A percentile compares a stretch with the other conserved stretches of the same genome.
Conservation (phyloP, 2,888 invertebrate species). For the Lagria hirta region DNA sequence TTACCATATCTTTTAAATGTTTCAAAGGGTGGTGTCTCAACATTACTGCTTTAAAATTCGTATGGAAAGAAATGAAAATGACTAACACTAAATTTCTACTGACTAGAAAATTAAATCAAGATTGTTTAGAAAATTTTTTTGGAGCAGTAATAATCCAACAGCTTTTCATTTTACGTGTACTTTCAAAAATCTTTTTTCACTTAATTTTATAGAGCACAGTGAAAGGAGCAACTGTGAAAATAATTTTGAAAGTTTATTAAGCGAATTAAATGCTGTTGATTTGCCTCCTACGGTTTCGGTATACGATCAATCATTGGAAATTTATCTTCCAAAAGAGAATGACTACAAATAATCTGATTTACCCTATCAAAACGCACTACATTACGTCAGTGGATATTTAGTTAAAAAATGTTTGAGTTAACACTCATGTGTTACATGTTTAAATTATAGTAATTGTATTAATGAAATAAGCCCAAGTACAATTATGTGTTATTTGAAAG, state of each 20-base stretch:
- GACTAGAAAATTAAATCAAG: too few species aligned
- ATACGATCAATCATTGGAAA: background rate
- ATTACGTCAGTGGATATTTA: background rate
- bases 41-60: constrained; percentile 1
- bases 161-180: too few species aligned
- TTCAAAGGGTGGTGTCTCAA: background rate
- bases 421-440: background rate
- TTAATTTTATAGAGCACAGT: too few species aligned
- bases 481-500: background rate
- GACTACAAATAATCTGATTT: background rate
- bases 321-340: background rate
- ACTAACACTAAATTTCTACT: too few species aligned
- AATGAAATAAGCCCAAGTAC: background rate
- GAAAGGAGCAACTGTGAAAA: too few species aligned
- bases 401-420: background rate
- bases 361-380: background rate
- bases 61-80: too few species aligned
- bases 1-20: background rate
- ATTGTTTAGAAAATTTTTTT: too few species aligned
- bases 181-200: too few species aligned
- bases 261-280: too few species aligned
- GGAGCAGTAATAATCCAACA: too few species aligned
- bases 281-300: background rate
- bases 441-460: background rate
- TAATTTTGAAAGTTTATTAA: too few species aligned